Evolutionary conservation across 1,140 invertebrate genomes (phyloP).

Genomic region (Nomia melanderi): DNA sequence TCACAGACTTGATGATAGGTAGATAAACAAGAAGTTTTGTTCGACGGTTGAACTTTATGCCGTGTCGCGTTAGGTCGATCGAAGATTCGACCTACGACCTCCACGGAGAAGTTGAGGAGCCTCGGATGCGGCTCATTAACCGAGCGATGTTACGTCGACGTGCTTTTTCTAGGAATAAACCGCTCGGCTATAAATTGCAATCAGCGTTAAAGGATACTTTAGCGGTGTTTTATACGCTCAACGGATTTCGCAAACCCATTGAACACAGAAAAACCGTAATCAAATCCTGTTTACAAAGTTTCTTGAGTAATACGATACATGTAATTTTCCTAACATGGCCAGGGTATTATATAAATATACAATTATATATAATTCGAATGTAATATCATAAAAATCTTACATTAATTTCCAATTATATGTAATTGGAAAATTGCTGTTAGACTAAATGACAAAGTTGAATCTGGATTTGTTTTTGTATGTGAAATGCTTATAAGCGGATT

Average conservation of each 20-base stretch:
- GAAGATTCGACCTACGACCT: conserved; percentile 36
- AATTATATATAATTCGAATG: too few relatives aligned
- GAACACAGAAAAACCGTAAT: conserved; percentile 18
- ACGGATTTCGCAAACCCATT: conserved; percentile 20
- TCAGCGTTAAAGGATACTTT: conserved; percentile 24
- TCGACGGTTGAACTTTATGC: too few relatives aligned
- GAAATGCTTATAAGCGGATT: too few relatives aligned
- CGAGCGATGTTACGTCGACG: conserved; percentile 39
- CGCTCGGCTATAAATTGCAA: conserved; percentile 46
- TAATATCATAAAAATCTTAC: too few relatives aligned
- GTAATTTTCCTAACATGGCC: neutral
- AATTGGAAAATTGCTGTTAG: neutral
- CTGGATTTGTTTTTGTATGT: neutral
- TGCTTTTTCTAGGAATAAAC: conserved; percentile 40
- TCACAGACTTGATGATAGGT: too few relatives aligned
- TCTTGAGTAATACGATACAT: neutral
- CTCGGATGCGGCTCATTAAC: conserved; percentile 45
- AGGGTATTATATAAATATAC: too few relatives aligned
- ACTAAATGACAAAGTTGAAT: neutral
- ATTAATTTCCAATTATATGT: too few relatives aligned
- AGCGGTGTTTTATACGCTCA: conserved; percentile 19
- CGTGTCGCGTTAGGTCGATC: conserved; percentile 36
- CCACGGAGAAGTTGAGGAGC: conserved; percentile 33
- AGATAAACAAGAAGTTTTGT: too few relatives aligned
- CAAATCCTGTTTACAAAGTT: neutral